Percentiles rank a stretch among this genome's conserved stretches.
phyloP scores from a whole-genome alignment of 2,888 invertebrate species.

The Morinoia aosen region DNA sequence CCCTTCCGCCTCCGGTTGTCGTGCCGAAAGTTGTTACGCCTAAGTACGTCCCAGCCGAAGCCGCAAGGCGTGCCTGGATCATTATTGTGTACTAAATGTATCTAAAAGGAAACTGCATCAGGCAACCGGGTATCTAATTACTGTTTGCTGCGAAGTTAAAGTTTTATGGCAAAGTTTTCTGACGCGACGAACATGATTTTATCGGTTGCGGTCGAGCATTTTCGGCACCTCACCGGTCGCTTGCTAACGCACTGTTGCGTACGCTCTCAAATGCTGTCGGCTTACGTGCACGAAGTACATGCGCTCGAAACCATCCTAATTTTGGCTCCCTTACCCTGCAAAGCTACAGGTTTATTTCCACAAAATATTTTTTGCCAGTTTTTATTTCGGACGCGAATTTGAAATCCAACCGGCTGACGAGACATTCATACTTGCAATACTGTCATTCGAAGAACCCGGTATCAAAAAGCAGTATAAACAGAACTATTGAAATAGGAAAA shows the following conservation, averaged over 20 bases:
- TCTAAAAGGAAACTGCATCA: background rate
- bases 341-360: background rate
- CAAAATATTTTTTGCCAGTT: background rate
- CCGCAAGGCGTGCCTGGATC: background rate
- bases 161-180: background rate
- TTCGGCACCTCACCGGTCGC: background rate
- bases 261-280: background rate
- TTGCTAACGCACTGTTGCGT: background rate
- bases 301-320: background rate
- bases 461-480: background rate
- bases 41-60: background rate
- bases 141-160: background rate
- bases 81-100: background rate
- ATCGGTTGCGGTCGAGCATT: background rate
- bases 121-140: background rate
- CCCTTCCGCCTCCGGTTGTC: conserved; percentile 2
- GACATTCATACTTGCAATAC: background rate
- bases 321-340: background rate
- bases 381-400: background rate
- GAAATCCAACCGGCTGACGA: background rate
- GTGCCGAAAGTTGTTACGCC: background rate
- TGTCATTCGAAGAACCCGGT: background rate
- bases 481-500: background rate
- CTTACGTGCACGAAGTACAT: background rate
- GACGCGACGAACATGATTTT: background rate